phyloP scores from a whole-genome alignment of 92 coral and sea anemone genomes.

The Porites cylindrica region DNA sequence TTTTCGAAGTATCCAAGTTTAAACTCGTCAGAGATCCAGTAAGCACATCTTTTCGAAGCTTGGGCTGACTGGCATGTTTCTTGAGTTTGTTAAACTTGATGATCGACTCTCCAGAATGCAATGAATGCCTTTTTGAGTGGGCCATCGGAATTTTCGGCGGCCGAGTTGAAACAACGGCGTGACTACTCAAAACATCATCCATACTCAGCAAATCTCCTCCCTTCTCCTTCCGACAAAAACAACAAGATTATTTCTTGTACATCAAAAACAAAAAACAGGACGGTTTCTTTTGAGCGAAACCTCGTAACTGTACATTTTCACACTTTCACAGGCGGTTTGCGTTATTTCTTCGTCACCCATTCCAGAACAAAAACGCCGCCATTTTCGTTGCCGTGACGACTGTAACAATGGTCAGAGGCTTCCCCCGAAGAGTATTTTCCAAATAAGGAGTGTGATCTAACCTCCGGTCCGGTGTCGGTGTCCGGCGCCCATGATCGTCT shows the following conservation, averaged over 20 bases:
- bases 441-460: slow-evolving; percentile 39
- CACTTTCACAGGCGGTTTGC: slow-evolving; percentile 13
- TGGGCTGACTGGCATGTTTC: slow-evolving; percentile 89
- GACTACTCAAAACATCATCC: slow-evolving; percentile 54
- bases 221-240: not conserved
- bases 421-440: slow-evolving; percentile 44
- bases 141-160: slow-evolving; percentile 80
- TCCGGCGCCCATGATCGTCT: not conserved
- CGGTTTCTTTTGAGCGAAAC: slow-evolving; percentile 12
- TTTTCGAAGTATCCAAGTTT: slow-evolving; percentile 60
- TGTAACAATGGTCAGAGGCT: slow-evolving; percentile 93
- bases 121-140: slow-evolving; percentile 70
- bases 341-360: slow-evolving; percentile 10
- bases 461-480: too few species aligned
- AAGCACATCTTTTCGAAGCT: slow-evolving; percentile 70
- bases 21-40: slow-evolving; percentile 74
- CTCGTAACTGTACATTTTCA: slow-evolving; percentile 26
- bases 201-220: not conserved
- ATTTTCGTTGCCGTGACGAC: slow-evolving; percentile 93
- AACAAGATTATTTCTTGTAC: not conserved
- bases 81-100: slow-evolving; percentile 78
- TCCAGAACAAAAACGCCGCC: slow-evolving; percentile 94
- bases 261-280: not conserved
- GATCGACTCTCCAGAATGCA: slow-evolving; percentile 80
- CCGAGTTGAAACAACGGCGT: slow-evolving; percentile 48